Conservation (phyloP, 2,888 invertebrate genomes). For the Dilophus febrilis region DNA sequence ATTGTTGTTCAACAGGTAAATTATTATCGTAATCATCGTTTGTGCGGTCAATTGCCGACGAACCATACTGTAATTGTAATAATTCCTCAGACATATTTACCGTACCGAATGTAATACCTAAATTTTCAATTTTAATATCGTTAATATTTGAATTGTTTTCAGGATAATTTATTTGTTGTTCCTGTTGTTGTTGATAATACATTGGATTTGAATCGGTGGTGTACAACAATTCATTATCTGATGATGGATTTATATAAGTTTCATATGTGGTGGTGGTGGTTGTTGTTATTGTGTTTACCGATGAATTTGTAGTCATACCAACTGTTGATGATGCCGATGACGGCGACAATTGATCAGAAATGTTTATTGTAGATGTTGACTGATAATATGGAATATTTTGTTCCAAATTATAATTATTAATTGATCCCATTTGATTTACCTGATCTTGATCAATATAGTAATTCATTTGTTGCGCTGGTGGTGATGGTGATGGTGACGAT, state of each 20-base stretch:
- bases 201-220: slow-evolving; percentile 13
- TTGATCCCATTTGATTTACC: too few species aligned
- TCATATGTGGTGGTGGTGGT: not conserved
- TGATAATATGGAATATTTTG: too few species aligned
- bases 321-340: too few species aligned
- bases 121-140: not conserved
- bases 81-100: slow-evolving; percentile 6
- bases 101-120: slow-evolving; percentile 4
- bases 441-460: too few species aligned
- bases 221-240: slow-evolving; percentile 9
- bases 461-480: too few species aligned
- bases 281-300: too few species aligned
- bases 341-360: too few species aligned
- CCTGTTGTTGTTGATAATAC: slow-evolving; percentile 11
- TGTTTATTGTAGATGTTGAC: too few species aligned
- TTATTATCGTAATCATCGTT: not conserved
- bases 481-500: too few species aligned
- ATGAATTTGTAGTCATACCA: too few species aligned
- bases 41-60: not conserved
- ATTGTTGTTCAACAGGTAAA: not conserved
- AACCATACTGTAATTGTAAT: not conserved
- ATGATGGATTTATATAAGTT: not conserved
- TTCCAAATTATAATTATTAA: too few species aligned
- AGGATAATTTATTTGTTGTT: slow-evolving; percentile 7
- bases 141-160: slow-evolving; percentile 4